Evolutionary conservation across 2,888 invertebrate genomes (phyloP).

Genomic region (Sinopyrophorus schimmeli): DNA sequence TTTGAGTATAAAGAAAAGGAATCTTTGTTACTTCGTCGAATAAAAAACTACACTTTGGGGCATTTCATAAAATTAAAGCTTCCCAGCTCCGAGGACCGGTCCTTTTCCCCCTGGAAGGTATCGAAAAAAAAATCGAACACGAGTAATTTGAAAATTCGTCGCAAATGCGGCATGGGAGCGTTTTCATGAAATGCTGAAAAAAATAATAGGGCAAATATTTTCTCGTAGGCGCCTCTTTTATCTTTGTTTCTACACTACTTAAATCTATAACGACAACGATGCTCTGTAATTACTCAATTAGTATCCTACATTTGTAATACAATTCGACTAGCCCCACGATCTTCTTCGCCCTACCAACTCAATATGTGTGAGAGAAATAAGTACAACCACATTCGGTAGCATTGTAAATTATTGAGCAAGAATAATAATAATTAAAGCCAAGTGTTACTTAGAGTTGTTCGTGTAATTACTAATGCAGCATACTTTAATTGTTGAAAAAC

Average conservation of each 20-base stretch:
- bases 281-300: constrained; percentile 15
- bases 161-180: too few species aligned
- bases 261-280: constrained; percentile 10
- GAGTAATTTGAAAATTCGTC: too few species aligned
- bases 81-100: too few species aligned
- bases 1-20: constrained; percentile 30
- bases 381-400: constrained; percentile 19
- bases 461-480: constrained; percentile 54
- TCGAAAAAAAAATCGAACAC: too few species aligned
- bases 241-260: constrained; percentile 7
- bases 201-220: too few species aligned
- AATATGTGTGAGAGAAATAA: constrained; percentile 14
- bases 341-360: neutral
- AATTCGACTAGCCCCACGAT: constrained; percentile 1
- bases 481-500: constrained; percentile 56
- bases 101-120: too few species aligned
- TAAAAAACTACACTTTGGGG: too few species aligned
- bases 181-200: too few species aligned
- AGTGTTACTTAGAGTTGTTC: constrained; percentile 54
- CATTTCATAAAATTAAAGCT: too few species aligned
- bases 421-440: constrained; percentile 52
- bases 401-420: constrained; percentile 37
- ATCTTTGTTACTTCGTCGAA: too few species aligned
- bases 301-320: constrained; percentile 1
- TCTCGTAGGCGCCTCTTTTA: neutral